Percentiles rank a stretch among this genome's conserved stretches.
phyloP scores from a whole-genome alignment of 1,140 invertebrate genomes.

The Portunus trituberculatus region DNA sequence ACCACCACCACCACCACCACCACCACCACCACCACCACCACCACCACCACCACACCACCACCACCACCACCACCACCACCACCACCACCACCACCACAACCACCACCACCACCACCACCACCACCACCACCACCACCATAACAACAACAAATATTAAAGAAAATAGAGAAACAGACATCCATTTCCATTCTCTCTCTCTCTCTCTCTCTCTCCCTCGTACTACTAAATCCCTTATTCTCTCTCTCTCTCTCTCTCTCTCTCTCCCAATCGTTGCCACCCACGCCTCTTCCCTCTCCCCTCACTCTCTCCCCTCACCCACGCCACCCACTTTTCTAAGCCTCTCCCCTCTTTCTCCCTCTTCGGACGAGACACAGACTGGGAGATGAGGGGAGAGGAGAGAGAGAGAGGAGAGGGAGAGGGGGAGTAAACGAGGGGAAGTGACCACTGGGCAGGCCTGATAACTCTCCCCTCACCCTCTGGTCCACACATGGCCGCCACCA shows the following conservation, averaged over 20 bases:
- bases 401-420: slow-evolving; percentile 20
- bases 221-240: neutral
- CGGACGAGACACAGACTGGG: neutral
- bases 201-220: neutral
- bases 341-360: too few species aligned
- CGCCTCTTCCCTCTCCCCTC: neutral
- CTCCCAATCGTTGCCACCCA: slow-evolving; percentile 11
- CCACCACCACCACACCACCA: neutral
- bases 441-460: slow-evolving; percentile 62
- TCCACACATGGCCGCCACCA: slow-evolving; percentile 14
- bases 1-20: neutral
- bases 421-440: neutral
- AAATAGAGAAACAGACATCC: too few species aligned
- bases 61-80: neutral
- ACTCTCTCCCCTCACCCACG: neutral
- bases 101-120: neutral
- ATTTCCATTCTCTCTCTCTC: too few species aligned
- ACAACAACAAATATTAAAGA: too few species aligned
- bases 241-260: neutral
- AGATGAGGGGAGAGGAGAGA: slow-evolving; percentile 13
- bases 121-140: too few species aligned
- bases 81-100: neutral
- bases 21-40: neutral
- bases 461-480: slow-evolving; percentile 28
- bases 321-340: too few species aligned